These are phyloP conservation scores for Alexandromys oeconomus DNA, from an alignment of 2,797 vertebrate species.

Conservation along the genomic window DNA sequence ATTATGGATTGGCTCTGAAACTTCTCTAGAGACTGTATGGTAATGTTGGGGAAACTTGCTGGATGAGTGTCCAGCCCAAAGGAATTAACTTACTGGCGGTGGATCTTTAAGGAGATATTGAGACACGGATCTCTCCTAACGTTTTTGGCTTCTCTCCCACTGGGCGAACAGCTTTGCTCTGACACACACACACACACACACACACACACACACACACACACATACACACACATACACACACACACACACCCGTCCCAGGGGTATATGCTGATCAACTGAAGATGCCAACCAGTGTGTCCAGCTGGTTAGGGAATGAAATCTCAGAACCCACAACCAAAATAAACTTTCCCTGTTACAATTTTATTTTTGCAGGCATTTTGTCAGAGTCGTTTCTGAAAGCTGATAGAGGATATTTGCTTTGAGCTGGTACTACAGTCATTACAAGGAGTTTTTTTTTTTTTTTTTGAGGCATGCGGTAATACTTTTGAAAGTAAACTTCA, in stretches of 20 bases:
- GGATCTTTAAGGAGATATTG: not conserved
- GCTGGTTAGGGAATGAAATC: not conserved
- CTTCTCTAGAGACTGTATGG: too few relatives aligned
- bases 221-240: too few relatives aligned
- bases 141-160: not conserved
- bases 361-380: not conserved
- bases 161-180: not conserved
- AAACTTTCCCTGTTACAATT: not conserved
- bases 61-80: too few relatives aligned
- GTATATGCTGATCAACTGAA: not conserved
- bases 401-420: not conserved
- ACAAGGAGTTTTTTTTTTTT: not conserved
- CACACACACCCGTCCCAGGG: too few relatives aligned
- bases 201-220: too few relatives aligned
- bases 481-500: slow-evolving; percentile 26
- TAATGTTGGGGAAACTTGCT: not conserved
- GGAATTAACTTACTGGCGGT: not conserved
- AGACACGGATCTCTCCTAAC: not conserved
- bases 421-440: not conserved
- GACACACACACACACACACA: too few relatives aligned
- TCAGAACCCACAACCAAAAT: not conserved
- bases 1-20: not conserved
- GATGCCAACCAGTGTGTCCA: not conserved
- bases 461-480: not conserved
- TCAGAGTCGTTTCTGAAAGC: not conserved